These are phyloP conservation scores for Tenthredo mesomela DNA, from an alignment of 2,888 invertebrate species.

Conservation along the genomic window DNA sequence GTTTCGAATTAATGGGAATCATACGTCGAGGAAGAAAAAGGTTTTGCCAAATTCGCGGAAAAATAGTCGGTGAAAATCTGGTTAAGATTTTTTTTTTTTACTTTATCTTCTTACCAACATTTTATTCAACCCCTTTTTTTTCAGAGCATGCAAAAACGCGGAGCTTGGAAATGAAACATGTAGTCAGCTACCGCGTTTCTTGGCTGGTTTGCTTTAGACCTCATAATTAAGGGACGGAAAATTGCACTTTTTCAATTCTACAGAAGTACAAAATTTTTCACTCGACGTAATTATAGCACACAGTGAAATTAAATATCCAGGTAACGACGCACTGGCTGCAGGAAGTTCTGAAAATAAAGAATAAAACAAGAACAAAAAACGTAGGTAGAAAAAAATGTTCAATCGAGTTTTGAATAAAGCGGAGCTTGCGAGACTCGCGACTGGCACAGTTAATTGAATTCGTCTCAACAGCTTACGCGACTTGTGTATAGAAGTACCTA, in stretches of 20 bases:
- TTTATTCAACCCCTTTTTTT: background rate
- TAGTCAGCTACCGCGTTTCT: background rate
- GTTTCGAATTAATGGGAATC: slow-evolving; percentile 26
- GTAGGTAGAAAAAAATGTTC: background rate
- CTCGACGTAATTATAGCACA: slow-evolving; percentile 21
- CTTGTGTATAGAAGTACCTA: background rate
- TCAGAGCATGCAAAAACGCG: background rate
- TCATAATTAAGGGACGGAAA: background rate
- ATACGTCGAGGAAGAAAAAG: slow-evolving; percentile 19
- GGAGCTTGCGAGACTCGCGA: background rate
- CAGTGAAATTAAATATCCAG: background rate
- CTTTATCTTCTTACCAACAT: background rate
- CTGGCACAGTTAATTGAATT: background rate
- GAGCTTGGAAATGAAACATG: background rate
- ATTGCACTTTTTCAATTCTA: background rate
- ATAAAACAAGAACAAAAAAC: background rate
- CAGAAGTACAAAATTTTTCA: background rate
- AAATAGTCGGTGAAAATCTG: slow-evolving; percentile 46
- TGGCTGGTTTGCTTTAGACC: background rate
- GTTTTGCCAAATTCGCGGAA: background rate
- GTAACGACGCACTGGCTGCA: background rate
- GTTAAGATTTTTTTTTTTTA: background rate
- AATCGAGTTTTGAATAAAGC: background rate
- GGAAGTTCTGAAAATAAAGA: background rate
- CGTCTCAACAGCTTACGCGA: slow-evolving; percentile 16